Evolutionary conservation across 1,140 invertebrate genomes (phyloP), one percentile per base, ranked within the genome.

Genomic region (Anagrus nilaparvatae): DNA sequence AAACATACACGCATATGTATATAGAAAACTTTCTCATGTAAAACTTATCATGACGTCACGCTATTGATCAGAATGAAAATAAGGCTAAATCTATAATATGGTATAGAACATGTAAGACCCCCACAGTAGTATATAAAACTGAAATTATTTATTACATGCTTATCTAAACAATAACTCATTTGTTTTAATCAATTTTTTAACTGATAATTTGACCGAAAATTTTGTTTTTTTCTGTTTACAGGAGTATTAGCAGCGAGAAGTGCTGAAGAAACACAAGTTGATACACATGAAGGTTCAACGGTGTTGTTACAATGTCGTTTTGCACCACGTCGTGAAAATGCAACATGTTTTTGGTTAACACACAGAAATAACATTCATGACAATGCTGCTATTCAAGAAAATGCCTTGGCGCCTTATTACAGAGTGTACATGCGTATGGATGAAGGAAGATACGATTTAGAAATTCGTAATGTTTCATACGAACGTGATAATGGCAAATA

Each of bases 401-500:
- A 45, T 5, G 48, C 63, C 5, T 28, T 67, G 36, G 65, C 64
- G 4, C 61, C 61, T 1, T 51, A 65, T 32, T 69, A 69, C 42
- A 52, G 56, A 5, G 65, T 69, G 0, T 58, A 54, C 34, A 61
- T 67, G 61, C 49, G 61, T 9, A 82, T 85, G 5, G 74, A 77
- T 10, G 78, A 84, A 38, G 90, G 90, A 12, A 77, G 81, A 21
- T 95, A 91, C 67, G 88, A 94, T 67, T 71, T 95, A 50, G 72
- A 82, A 55, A 90, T 95, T 48, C 75, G 77, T 14, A 88, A 88
- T 58, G 82, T 85, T 1, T 84, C 82, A 16, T 94, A 93, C 66
- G 84, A 84, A 53, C 72, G 86, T 1, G 89, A 95, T 67, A 91
- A 94, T 58, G 90, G 89, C 5, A 77, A 81, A 47, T 94, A 93